These are phyloP conservation scores for Solea senegalensis DNA, from an alignment of 2,113 vertebrate genomes.

Conservation along the genomic window DNA sequence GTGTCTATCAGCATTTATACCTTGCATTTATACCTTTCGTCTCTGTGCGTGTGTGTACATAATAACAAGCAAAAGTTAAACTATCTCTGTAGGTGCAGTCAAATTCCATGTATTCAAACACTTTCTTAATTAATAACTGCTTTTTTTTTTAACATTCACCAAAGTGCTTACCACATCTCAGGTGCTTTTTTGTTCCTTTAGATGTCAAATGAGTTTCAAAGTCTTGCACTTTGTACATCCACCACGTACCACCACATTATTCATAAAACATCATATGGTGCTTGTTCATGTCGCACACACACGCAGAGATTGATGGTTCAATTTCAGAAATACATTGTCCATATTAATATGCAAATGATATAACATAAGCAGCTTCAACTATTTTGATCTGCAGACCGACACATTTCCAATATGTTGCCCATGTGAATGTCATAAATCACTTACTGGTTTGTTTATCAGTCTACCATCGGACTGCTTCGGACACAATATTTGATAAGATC, in stretches of 20 bases:
- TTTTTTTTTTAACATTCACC: background rate
- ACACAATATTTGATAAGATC: conserved; percentile 42
- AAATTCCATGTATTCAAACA: background rate
- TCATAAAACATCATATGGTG: background rate
- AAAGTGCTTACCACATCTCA: background rate
- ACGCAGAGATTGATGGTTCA: background rate
- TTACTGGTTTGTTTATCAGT: conserved; percentile 49
- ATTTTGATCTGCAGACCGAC: background rate
- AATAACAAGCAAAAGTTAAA: too few species aligned
- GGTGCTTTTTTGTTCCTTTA: background rate
- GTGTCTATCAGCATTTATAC: too few species aligned
- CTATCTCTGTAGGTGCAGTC: too few species aligned
- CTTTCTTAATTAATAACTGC: background rate
- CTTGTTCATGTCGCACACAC: background rate
- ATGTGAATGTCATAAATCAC: conserved; percentile 32
- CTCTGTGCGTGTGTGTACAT: too few species aligned
- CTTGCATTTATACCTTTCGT: too few species aligned
- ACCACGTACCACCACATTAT: background rate
- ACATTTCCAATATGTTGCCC: background rate
- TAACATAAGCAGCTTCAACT: background rate
- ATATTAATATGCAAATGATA: background rate
- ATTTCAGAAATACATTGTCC: background rate
- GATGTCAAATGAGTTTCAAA: background rate
- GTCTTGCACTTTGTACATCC: background rate
- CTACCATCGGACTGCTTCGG: conserved; percentile 47